Percentiles rank a stretch among this genome's conserved stretches.
phyloP scores from a whole-genome alignment of 2,113 vertebrate genomes.

The Malurus elegans region DNA sequence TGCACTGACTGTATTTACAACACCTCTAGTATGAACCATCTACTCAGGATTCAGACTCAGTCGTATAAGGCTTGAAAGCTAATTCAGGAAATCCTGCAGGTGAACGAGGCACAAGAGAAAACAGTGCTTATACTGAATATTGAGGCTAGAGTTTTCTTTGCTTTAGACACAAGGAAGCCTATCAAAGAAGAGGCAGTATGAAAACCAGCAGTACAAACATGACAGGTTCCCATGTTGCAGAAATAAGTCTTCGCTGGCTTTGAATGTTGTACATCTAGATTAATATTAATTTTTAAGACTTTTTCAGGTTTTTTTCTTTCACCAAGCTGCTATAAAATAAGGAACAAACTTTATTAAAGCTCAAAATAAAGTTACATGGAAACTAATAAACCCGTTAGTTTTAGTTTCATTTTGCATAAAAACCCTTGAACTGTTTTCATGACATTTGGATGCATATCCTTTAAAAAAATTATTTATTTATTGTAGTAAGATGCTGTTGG shows the following conservation, averaged over 20 bases:
- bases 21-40: neutral
- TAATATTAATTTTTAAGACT: neutral
- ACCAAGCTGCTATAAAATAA: neutral
- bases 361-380: neutral
- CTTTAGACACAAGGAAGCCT: neutral
- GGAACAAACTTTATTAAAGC: neutral
- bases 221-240: neutral
- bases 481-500: neutral
- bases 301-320: neutral
- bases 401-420: neutral
- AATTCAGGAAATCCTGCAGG: neutral
- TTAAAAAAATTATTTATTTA: neutral
- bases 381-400: neutral
- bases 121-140: neutral
- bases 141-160: neutral
- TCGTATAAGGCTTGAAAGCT: neutral
- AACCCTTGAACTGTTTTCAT: neutral
- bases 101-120: neutral
- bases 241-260: neutral
- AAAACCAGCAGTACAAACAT: neutral
- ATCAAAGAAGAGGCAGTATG: neutral
- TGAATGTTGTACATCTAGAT: neutral
- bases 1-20: neutral
- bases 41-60: neutral
- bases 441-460: neutral